Evolutionary conservation across 2,113 vertebrate species (phyloP), one percentile per base, ranked within the genome.

Genomic region (Gorsachius goisagi): DNA sequence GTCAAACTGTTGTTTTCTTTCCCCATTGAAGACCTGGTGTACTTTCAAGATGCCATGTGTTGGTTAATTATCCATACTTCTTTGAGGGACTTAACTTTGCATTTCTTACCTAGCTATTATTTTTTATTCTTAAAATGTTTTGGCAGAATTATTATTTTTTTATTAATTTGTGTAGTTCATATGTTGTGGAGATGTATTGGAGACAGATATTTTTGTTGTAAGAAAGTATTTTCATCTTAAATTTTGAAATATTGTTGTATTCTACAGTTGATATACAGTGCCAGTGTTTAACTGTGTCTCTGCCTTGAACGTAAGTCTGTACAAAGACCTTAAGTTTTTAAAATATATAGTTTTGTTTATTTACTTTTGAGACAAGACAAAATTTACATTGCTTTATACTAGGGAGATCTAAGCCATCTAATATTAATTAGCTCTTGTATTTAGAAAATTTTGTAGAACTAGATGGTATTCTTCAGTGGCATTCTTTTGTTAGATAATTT

Each of bases 401-500:
- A 78, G 27, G 13, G 45, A 85, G 14, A 37, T 77, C 10, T 8
- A 33, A 80, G 41, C 8, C 19, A 72, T 87, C 15, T 89, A 89
- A 39, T 45, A 85, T 95, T 93, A 91, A 76, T 63, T 62, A 37
- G 22, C 33, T 82, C 64, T 77, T 94, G 21, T 85, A 22, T 93
- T 95, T 87, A 89, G 49, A 85, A 60, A 55, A 58, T 32, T 6
- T 9, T 86, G 21, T 50, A 88, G 56, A 96, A 89, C 23, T 62
- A 63, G 35, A 39, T 52, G 62, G 27, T 49, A 39, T 77, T 96
- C 77, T 76, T 88, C 39, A 28, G 59, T 56, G 20, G 12, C 9
- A 56, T 78, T 95, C 76, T 72, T 91, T 56, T 85, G 41, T 96
- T 96, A 86, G 23, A 41, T 77, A 52, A 81, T 96, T 75, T 85